Evolutionary conservation across 2,888 invertebrate species (phyloP).

Genomic region (Lasioglossum pauxillum): DNA sequence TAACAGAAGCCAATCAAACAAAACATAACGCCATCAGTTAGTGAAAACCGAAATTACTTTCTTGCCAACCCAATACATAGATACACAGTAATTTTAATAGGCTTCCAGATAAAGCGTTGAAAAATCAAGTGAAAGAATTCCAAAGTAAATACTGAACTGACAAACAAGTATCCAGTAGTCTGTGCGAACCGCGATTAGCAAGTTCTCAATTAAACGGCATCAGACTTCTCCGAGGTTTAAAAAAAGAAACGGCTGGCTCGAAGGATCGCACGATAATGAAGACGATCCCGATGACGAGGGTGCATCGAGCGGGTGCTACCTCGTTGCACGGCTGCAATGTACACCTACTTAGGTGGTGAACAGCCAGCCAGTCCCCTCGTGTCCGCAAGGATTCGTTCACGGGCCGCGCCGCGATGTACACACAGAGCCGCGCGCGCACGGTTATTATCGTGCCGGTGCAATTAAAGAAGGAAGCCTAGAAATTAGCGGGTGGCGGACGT

Average conservation of each 20-base stretch:
- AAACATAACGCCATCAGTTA: too few relatives aligned
- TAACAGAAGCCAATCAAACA: too few relatives aligned
- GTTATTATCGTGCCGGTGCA: conserved; percentile 80
- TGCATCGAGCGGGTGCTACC: conserved; percentile 76
- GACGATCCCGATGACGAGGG: conserved; percentile 77
- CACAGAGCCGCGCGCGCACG: conserved; percentile 66
- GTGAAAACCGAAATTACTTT: too few relatives aligned
- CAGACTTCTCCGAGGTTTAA: background rate
- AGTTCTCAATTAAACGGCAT: background rate
- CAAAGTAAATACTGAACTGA: background rate
- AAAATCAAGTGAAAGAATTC: background rate
- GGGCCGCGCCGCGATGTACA: conserved; percentile 25
- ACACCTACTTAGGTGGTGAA: conserved; percentile 8
- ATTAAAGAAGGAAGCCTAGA: conserved; percentile 83
- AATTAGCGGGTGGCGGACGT: conserved; percentile 82
- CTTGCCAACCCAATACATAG: too few relatives aligned
- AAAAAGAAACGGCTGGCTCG: background rate
- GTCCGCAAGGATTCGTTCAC: conserved; percentile 8
- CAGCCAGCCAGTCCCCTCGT: background rate
- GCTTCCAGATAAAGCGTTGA: too few relatives aligned
- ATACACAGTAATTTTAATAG: too few relatives aligned
- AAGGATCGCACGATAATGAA: conserved; percentile 62
- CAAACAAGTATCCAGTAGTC: background rate
- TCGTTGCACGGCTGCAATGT: conserved; percentile 73
- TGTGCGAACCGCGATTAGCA: background rate